Evolutionary conservation across 2,113 vertebrate genomes (phyloP).

Genomic region (Nicator chloris): DNA sequence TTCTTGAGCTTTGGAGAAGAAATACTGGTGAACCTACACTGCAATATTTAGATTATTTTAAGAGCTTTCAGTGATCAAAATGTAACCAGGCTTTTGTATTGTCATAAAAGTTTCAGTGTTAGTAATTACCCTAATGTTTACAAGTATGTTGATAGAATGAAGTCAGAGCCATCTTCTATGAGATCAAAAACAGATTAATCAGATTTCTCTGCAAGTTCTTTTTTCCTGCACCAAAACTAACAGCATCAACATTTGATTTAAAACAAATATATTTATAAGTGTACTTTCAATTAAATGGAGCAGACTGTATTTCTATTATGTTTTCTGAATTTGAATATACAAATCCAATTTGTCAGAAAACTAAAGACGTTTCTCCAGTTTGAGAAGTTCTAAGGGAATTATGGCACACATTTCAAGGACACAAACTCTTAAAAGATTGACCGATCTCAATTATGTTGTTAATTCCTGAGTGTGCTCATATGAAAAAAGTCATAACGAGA

Average conservation of each 20-base stretch:
- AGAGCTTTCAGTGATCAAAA: background rate
- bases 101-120: background rate
- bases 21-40: background rate
- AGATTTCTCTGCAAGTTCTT: background rate
- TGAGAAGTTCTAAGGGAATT: background rate
- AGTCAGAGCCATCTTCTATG: background rate
- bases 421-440: conserved; percentile 1
- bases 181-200: background rate
- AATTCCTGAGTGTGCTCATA: conserved; percentile 16
- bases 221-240: background rate
- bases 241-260: background rate
- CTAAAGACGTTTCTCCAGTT: background rate
- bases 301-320: background rate
- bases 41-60: background rate
- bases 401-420: background rate
- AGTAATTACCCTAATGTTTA: background rate
- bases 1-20: background rate
- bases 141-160: background rate
- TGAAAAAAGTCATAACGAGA: conserved; percentile 9
- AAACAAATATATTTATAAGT: background rate
- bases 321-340: background rate
- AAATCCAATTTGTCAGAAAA: background rate
- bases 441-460: conserved; percentile 13
- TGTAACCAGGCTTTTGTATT: background rate
- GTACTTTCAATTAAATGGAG: background rate